A percentile compares a stretch with the other conserved stretches of the same genome.
Conservation (phyloP, 1,140 invertebrate genomes). For the Brachionus paranguensis region DNA sequence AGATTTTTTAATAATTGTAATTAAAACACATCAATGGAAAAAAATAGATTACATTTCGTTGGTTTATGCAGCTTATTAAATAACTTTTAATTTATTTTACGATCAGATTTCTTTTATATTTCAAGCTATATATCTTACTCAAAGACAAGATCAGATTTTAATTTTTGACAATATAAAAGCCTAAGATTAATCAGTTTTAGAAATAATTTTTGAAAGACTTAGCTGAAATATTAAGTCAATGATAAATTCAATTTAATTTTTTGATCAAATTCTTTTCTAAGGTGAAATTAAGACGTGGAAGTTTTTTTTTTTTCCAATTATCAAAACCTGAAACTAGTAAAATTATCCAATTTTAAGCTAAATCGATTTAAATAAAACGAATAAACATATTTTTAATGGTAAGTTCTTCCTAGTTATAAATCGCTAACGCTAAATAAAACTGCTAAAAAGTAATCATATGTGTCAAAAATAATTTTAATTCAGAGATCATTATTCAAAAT, state of each 20-base stretch:
- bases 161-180: background rate
- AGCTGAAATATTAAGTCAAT: background rate
- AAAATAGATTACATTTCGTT: background rate
- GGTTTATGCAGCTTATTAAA: background rate
- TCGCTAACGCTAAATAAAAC: background rate
- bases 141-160: background rate
- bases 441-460: background rate
- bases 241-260: too few species aligned
- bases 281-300: too few species aligned
- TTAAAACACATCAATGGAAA: background rate
- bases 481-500: background rate
- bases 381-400: background rate
- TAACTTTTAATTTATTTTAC: background rate
- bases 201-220: background rate
- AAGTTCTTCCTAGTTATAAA: background rate
- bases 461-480: background rate
- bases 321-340: background rate
- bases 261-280: too few species aligned
- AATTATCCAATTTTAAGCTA: background rate
- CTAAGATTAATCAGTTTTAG: background rate
- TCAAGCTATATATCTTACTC: background rate
- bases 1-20: background rate
- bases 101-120: background rate
- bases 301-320: too few species aligned
- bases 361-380: background rate